These are phyloP conservation scores for Aurelia coerulea DNA, from an alignment of 30 jellyfish, hydroid and myxozoan genomes.

Conservation along the genomic window DNA sequence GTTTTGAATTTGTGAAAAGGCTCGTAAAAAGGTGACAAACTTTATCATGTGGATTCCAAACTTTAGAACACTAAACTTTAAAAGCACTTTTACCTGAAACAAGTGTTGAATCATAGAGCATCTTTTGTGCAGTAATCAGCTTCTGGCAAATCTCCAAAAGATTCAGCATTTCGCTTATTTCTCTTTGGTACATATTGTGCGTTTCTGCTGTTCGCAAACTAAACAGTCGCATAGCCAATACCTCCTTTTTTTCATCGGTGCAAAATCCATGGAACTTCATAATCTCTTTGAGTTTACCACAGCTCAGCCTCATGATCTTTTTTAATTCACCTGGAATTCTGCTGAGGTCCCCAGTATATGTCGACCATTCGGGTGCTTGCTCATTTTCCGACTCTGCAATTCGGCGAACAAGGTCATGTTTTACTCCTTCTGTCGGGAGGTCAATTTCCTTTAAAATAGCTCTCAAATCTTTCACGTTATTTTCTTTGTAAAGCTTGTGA, in stretches of 20 bases:
- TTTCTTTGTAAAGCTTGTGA: constrained; percentile 1
- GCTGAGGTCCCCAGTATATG: constrained; percentile 15
- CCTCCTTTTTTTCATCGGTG: neutral
- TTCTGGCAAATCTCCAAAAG: neutral
- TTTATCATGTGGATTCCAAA: neutral
- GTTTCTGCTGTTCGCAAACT: constrained; percentile 11
- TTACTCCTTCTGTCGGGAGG: constrained; percentile 4
- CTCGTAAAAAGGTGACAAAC: too few species aligned
- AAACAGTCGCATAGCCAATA: constrained; percentile 3
- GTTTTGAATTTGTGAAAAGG: too few species aligned
- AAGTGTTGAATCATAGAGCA: constrained; percentile 12
- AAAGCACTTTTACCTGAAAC: constrained; percentile 15
- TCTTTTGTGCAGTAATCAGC: neutral
- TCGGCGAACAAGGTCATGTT: constrained; percentile 1
- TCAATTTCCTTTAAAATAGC: neutral
- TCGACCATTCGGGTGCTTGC: neutral
- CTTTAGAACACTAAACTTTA: too few species aligned
- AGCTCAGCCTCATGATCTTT: neutral
- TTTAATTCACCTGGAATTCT: neutral
- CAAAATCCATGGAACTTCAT: neutral
- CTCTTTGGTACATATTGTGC: constrained; percentile 3
- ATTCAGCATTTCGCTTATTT: neutral
- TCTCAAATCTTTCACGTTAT: constrained; percentile 4
- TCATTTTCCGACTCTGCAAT: constrained; percentile 1
- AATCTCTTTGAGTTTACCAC: neutral